Evolutionary conservation across 2,888 invertebrate genomes (phyloP), one percentile per base, ranked within the genome.

Genomic region (Oligia fasciuncula): DNA sequence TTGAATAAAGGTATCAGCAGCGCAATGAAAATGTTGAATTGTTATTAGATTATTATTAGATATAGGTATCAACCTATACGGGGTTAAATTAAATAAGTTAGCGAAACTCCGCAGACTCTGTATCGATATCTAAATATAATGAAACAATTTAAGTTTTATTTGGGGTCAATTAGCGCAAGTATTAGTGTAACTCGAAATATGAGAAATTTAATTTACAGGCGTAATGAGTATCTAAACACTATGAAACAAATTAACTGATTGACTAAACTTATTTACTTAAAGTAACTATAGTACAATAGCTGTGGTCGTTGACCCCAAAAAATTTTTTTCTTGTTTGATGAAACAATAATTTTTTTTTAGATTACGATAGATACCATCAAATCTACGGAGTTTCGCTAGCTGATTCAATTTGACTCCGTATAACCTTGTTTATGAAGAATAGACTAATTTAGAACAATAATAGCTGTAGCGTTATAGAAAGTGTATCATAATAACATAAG

Each of bases 371-470:
- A 4, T 17, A 13, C 17, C 46, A 13, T 51, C 19, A 35, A 4
- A 8, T 63, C 1, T n/a, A 23, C 1, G 40, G 6, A 63, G 11
- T 63, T 71, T 19, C 4, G 17, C 63, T 43, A n/a, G 40, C 1
- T n/a, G 13, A 40, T 17, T 11, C 17, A 11, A 19, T 63, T 62
- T 43, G n/a, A 71, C 65, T 17, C 6, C n/a, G 63, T 71, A 62
- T 68, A 71, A 69, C 76, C 87, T 79, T 82, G 85, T 88, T 88
- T 87, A 77, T 79, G 76, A 89, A 82, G 87, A 88, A 77, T 88
- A 83, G 81, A 84, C 84, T 87, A 91, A 92, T 90, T 89, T 93
- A 94, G 94, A 92, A 93, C 92, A 93, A 94, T 94, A 94, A 93
- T 92, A 93, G 91, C 66, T 77, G 86, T 90, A 88, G 87, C 73